Base-by-base conservation (phyloP, 2,797 vertebrate genomes). In the Mallotus villosus region DNA sequence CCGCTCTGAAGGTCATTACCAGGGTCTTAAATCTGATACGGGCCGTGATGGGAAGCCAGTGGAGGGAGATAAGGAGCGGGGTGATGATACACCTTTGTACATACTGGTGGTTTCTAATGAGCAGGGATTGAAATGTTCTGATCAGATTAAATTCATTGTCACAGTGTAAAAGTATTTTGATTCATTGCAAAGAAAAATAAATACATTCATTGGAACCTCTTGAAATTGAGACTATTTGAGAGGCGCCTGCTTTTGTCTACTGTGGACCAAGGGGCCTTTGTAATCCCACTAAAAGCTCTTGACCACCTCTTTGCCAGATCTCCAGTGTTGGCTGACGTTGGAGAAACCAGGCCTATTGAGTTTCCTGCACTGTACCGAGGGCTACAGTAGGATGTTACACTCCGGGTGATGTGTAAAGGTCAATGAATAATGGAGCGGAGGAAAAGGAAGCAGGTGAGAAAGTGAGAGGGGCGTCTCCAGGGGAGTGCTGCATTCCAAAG, bases 401-500 rank as follows among this genome's bases (percentile, higher is more conserved):
- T 65, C 73, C 60, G 62, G 64, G 29, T 70, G 65, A 21, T 73
- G 74, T 75, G 75, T 76, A 74, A 74, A 79, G 78, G 74, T 78
- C 80, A 73, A 87, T 90, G 81, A 89, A 88, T 90, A 86, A 89
- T 84, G 81, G 60, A 90, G 69, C 69, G 81, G 67, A 51, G 14
- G 68, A 53, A 70, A 53, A 70, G 71, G 70, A 81, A 74, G 64
- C 65, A 4, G 4, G 55, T 74, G 60, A 65, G 72, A 82, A 87
- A 85, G 74, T 78, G 67, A 79, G 75, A 79, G 70, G 53, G 75
- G 73, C 68, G 73, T 63, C 76, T 66, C 51, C 27, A 27, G 68
- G 73, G n/a, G 58, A 80, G 76, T 7, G 19, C 14, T 75, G 53
- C 4, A 0, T 27, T 65, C 71, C 53, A 80, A 85, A 79, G 57